Evolutionary conservation across 1,140 invertebrate species (phyloP), one percentile per base, ranked within the genome.

Genomic region (Euura lappo): DNA sequence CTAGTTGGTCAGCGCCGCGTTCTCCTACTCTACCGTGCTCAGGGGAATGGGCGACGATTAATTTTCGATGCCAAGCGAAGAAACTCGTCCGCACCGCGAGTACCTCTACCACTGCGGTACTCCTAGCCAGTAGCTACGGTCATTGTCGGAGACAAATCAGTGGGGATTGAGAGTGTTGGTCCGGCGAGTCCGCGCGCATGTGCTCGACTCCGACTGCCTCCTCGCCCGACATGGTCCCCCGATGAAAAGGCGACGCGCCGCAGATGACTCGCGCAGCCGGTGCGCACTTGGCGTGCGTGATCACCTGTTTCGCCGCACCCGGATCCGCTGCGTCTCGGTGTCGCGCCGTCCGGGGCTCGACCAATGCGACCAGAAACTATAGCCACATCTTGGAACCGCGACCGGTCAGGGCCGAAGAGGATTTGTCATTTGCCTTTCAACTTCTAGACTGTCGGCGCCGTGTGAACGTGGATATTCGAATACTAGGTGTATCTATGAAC

Each of bases 211-310:
- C 28, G 1, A 28, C 28, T 28, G 51, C 8, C 51, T 46, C 4
- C 44, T 45, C 67, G 13, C 45, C 11, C 44, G 66, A 5, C 67
- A 80, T 86, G 78, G 43, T 81, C 70, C 77, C 81, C 80, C 80
- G 72, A 72, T 85, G 77, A 75, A 79, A 80, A 76, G 75, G 75
- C 79, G 81, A 82, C 81, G 75, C 80, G 75, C 80, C 81, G 84
- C 81, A 86, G 82, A 85, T 85, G 84, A 87, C 82, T 85, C 83
- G 83, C 81, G 80, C 84, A 85, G 81, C 86, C 80, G 71, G 72
- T 70, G 75, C 78, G 76, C 76, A 76, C 76, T 68, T 44, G 51
- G 51, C 51, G 51, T 60, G 51, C 51, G 51, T 60, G 51, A 60
- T 60, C 51, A 60, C 51, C 51, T 60, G 6, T 60, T 60, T 60